These are phyloP conservation scores for Neolamprologus variostigma DNA, from an alignment of 2,113 vertebrate species.

Conservation along the genomic window DNA sequence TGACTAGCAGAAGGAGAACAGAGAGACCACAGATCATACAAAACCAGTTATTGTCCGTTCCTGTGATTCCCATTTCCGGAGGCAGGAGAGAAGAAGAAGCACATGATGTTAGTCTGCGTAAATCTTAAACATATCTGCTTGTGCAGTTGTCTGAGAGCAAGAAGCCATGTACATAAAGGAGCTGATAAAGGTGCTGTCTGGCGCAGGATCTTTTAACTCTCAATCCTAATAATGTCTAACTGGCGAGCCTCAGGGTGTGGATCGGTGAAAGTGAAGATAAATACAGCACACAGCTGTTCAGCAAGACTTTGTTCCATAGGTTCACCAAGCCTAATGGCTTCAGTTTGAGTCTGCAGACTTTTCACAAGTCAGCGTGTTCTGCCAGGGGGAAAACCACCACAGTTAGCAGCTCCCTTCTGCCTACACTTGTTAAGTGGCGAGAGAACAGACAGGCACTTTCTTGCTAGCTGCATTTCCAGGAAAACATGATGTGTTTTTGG, in stretches of 20 bases:
- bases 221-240: background rate
- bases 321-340: background rate
- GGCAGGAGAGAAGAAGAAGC: constrained; percentile 8
- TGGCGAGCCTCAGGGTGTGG: background rate
- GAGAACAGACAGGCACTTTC: constrained; percentile 15
- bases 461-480: constrained; percentile 18
- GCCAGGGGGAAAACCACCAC: background rate
- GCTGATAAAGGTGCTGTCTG: constrained; percentile 1
- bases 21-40: constrained; percentile 5
- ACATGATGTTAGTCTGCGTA: constrained; percentile 29
- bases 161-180: background rate
- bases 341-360: background rate
- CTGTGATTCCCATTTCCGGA: constrained; percentile 7
- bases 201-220: background rate
- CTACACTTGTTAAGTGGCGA: constrained; percentile 17
- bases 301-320: background rate
- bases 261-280: background rate
- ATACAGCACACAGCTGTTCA: background rate
- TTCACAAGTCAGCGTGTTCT: constrained; percentile 4
- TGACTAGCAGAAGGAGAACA: constrained; percentile 19
- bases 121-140: background rate
- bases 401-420: constrained; percentile 1
- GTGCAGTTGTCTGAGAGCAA: background rate
- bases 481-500: constrained; percentile 51
- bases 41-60: constrained; percentile 26